A percentile compares a stretch with the other conserved stretches of the same genome.
Evolutionary conservation across 1,140 invertebrate genomes (phyloP).

Genomic region (Drosophila pseudoananassae): DNA sequence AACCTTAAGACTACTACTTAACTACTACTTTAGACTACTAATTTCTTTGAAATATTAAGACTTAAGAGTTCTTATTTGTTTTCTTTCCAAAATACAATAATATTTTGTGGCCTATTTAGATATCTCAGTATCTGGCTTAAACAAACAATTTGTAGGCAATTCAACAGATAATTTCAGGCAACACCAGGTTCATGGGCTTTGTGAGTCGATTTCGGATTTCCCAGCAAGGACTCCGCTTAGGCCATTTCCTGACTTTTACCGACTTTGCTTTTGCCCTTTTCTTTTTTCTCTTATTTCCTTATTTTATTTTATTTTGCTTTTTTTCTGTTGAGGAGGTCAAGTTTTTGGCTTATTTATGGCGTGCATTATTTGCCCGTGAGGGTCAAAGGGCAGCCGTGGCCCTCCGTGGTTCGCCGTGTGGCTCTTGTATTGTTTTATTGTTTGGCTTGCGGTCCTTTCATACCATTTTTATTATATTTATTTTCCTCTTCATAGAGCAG

Average conservation of each 20-base stretch:
- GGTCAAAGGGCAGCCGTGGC: slow-evolving; percentile 3
- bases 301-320: slow-evolving; percentile 5
- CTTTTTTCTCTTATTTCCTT: neutral
- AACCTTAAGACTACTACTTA: too few relatives aligned
- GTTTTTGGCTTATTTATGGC: slow-evolving; percentile 42
- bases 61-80: too few relatives aligned
- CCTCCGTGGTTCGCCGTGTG: neutral
- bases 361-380: slow-evolving; percentile 46
- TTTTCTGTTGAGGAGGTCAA: slow-evolving; percentile 1
- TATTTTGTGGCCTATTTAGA: neutral
- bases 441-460: slow-evolving; percentile 41
- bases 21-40: too few relatives aligned
- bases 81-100: neutral
- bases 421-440: slow-evolving; percentile 52
- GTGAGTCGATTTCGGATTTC: slow-evolving; percentile 2
- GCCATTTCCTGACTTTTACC: slow-evolving; percentile 1
- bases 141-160: slow-evolving; percentile 2
- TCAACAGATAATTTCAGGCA: slow-evolving; percentile 3
- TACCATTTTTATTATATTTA: slow-evolving; percentile 65
- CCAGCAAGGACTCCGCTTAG: neutral
- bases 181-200: neutral
- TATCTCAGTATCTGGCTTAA: neutral
- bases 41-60: too few relatives aligned
- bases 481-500: slow-evolving; percentile 56
- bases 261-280: neutral